These are phyloP conservation scores for Ardeotis arabs DNA, from an alignment of 2,113 vertebrate species.

Conservation along the genomic window DNA sequence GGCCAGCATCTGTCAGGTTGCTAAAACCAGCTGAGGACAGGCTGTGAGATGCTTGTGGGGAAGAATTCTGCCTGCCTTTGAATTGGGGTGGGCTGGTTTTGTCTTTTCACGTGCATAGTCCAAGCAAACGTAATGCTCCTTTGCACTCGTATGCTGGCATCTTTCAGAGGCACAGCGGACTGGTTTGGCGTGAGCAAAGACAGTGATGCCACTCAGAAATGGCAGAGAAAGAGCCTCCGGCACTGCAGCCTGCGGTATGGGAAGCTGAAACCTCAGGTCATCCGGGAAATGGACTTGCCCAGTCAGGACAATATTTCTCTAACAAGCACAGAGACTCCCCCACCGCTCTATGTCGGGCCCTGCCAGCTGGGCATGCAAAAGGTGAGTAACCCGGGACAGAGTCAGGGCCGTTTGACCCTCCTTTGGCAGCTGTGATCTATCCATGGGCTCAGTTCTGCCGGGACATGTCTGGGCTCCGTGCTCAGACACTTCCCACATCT, in stretches of 20 bases:
- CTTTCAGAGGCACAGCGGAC: constrained; percentile 92
- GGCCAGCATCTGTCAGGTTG: neutral
- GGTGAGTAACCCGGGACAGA: neutral
- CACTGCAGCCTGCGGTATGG: constrained; percentile 98
- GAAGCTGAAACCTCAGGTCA: constrained; percentile 94
- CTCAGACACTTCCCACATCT: neutral
- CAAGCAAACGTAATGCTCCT: neutral
- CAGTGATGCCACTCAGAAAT: constrained; percentile 92
- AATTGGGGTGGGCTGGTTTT: neutral
- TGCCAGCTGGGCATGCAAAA: constrained; percentile 79
- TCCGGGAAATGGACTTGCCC: constrained; percentile 95
- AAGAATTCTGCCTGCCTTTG: neutral
- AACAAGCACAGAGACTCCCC: constrained; percentile 95
- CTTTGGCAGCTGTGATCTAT: neutral
- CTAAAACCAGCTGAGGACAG: neutral
- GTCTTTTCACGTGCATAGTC: neutral
- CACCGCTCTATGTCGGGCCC: constrained; percentile 90
- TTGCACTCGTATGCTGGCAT: constrained; percentile 15
- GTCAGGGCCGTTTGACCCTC: neutral
- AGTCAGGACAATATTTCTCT: constrained; percentile 97
- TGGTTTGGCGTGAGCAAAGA: constrained; percentile 99
- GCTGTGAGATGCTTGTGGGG: neutral
- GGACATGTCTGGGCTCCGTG: neutral
- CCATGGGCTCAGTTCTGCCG: neutral
- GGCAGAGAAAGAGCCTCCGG: constrained; percentile 96